Base-by-base conservation (phyloP, 2,113 vertebrate species). In the Calyptomena viridis region DNA sequence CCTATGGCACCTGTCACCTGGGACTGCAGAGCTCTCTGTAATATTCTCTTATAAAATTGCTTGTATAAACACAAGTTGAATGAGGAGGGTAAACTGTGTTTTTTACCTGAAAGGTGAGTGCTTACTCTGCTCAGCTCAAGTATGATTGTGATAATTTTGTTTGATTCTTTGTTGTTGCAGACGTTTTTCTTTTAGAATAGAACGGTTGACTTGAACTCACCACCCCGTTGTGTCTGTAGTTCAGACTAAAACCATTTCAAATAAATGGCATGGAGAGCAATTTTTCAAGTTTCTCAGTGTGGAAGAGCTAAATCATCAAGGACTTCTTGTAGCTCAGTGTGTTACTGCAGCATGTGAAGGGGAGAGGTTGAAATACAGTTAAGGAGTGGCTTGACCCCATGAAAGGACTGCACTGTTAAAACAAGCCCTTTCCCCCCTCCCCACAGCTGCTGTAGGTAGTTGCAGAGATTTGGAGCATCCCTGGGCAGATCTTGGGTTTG, bases 1-100 rank as follows among this genome's bases (percentile, higher is more conserved):
- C 33, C 44, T 66, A 0, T 0, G 2, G 35, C 16, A 16, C 11
- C 22, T 37, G 35, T 27, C 5, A 3, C 62, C 42, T 53, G 31
- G 37, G 12, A 46, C 33, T 77, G 31, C 2, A 2, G 42, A 47
- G 12, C 52, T 79, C 62, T 53, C 25, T 25, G 14, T 8, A 13
- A 8, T 12, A 14, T n/a, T n/a, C n/a, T n/a, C n/a, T n/a, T n/a
- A n/a, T n/a, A n/a, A 69, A 44, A 39, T 28, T 39, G 7, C 1
- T 21, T 84, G n/a, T 35, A 33, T 25, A 58, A 89, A 42, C 24
- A 30, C 31, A 19, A 0, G 0, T 8, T 55, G 42, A 59, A 15
- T 64, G 56, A 71, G 44, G 52, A 89, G 42, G 2, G 14, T 18
- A 8, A 64, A 8, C 5, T 9, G 12, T 55, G 40, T 52, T 77